Evolutionary conservation across 2,113 vertebrate species (phyloP).

Genomic region (Electrona antarctica): DNA sequence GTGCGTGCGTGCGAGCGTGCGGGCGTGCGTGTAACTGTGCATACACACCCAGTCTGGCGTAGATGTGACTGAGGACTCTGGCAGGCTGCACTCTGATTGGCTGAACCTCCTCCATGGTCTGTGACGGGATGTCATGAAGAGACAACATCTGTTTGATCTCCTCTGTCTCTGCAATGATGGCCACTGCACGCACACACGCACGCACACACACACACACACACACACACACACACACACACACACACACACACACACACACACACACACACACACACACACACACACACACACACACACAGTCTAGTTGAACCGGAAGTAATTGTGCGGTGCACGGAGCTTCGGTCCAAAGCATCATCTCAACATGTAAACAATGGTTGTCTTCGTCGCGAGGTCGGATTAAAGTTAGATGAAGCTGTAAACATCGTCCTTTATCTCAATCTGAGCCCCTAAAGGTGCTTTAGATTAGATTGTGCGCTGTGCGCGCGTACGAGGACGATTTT

Average conservation of each 20-base stretch:
- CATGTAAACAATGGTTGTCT: too few relatives aligned
- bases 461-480: too few relatives aligned
- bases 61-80: conserved; percentile 89
- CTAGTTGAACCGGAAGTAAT: too few relatives aligned
- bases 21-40: neutral
- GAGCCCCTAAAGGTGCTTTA: too few relatives aligned
- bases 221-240: neutral
- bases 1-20: too few relatives aligned
- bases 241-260: too few relatives aligned
- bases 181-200: conserved; percentile 72
- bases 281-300: neutral
- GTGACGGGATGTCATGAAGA: conserved; percentile 78
- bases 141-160: conserved; percentile 81
- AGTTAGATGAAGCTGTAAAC: too few relatives aligned
- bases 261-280: conserved; percentile 13
- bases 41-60: conserved; percentile 82
- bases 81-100: conserved; percentile 89
- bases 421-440: too few relatives aligned
- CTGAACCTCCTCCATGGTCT: conserved; percentile 81
- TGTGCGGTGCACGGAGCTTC: too few relatives aligned
- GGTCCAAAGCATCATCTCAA: too few relatives aligned
- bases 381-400: too few relatives aligned
- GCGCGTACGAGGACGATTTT: too few relatives aligned
- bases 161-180: conserved; percentile 86
- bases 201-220: conserved; percentile 1